A percentile compares a stretch with the other conserved stretches of the same genome.
These are phyloP conservation scores for Leucoma salicis DNA, from an alignment of 2,888 invertebrate genomes.

Conservation along the genomic window DNA sequence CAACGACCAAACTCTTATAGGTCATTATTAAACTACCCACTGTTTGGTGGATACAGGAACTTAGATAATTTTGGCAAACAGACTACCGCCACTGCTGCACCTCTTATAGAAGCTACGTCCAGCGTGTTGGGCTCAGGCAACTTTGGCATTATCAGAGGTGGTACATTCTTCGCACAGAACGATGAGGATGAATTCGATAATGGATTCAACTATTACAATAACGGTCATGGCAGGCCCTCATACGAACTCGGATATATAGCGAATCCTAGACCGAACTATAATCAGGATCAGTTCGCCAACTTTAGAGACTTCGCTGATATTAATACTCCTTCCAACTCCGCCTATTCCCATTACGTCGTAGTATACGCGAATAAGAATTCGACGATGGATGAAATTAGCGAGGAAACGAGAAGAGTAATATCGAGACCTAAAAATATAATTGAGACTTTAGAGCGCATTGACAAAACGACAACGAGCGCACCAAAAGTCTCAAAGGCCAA, in stretches of 20 bases:
- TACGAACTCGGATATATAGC: constrained; percentile 82
- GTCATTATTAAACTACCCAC: constrained; percentile 71
- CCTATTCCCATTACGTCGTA: constrained; percentile 91
- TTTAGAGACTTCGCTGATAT: constrained; percentile 96
- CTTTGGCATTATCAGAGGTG: constrained; percentile 93
- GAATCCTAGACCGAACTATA: constrained; percentile 88
- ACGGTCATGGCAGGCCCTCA: constrained; percentile 88
- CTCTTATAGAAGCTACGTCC: constrained; percentile 77
- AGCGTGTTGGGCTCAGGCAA: constrained; percentile 91
- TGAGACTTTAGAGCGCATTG: constrained; percentile 88
- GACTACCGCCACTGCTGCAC: constrained; percentile 59
- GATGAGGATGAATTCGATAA: constrained; percentile 85
- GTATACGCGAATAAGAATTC: constrained; percentile 92
- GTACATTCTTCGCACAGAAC: constrained; percentile 91
- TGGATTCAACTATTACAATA: constrained; percentile 83
- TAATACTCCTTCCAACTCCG: constrained; percentile 89
- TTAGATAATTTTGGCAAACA: constrained; percentile 65
- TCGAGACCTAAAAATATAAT: constrained; percentile 90
- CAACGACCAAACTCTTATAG: constrained; percentile 80
- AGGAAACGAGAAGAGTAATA: constrained; percentile 64
- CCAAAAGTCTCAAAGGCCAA: constrained; percentile 83
- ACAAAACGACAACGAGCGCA: constrained; percentile 75
- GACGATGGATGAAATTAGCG: constrained; percentile 80
- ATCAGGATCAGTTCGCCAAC: constrained; percentile 93
- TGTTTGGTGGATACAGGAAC: constrained; percentile 65